Evolutionary conservation across 2,113 vertebrate species (phyloP).

Genomic region (Clarias macrocephalus): DNA sequence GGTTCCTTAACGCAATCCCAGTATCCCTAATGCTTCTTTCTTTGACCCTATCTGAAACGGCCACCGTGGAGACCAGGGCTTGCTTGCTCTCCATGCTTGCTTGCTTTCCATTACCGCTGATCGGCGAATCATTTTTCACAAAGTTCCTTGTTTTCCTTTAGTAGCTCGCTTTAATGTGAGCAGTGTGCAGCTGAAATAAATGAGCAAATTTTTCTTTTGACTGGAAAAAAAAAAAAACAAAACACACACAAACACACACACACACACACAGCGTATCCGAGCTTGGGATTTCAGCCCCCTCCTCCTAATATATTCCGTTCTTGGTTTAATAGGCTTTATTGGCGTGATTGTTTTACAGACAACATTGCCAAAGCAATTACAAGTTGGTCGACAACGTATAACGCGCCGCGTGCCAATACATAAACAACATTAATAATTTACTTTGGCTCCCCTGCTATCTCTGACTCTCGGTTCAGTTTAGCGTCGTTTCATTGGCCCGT

Average conservation of each 20-base stretch:
- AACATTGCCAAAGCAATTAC: slow-evolving; percentile 13
- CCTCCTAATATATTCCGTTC: not conserved
- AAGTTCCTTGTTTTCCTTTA: not conserved
- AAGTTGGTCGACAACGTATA: slow-evolving; percentile 3
- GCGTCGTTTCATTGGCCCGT: not conserved
- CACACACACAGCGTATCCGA: too few species aligned
- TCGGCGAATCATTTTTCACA: not conserved
- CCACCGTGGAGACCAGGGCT: not conserved
- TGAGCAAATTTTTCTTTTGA: not conserved
- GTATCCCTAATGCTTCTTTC: too few species aligned
- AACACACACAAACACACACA: too few species aligned
- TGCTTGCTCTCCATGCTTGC: not conserved
- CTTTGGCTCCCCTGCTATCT: slow-evolving; percentile 14
- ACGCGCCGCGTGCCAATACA: not conserved
- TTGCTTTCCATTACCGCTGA: not conserved
- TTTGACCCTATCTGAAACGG: too few species aligned
- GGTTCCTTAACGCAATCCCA: too few species aligned
- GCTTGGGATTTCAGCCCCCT: not conserved
- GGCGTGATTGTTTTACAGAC: not conserved
- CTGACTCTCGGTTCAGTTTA: not conserved
- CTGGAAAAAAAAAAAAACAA: too few species aligned
- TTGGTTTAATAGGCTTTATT: not conserved
- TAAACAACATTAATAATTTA: slow-evolving; percentile 28
- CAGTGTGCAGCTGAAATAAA: not conserved
- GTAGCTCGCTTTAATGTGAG: not conserved